A percentile compares a stretch with the other conserved stretches of the same genome.
Conservation (phyloP, 2,113 vertebrate species). For the Chroicocephalus ridibundus region DNA sequence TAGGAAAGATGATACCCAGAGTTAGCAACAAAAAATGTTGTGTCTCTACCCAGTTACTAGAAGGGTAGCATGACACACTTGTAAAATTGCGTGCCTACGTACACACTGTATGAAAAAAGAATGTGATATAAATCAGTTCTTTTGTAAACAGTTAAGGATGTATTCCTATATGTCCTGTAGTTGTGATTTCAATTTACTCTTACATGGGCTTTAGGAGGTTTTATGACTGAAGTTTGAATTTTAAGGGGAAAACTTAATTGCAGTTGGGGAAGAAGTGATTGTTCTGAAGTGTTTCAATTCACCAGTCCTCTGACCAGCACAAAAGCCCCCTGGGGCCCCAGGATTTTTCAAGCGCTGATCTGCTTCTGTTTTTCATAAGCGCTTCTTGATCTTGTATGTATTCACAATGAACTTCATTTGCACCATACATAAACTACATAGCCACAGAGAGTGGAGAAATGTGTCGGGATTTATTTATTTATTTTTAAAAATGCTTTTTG, state of each 20-base stretch:
- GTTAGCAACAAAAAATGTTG: neutral
- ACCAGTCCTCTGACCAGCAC: neutral
- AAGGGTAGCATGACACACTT: neutral
- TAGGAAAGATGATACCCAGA: neutral
- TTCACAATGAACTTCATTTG: neutral
- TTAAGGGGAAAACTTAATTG: neutral
- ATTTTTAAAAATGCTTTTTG: neutral
- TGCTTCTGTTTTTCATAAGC: neutral
- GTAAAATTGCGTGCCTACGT: neutral
- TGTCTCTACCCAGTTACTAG: neutral
- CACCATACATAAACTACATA: neutral
- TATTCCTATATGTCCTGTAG: neutral
- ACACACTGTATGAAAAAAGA: neutral
- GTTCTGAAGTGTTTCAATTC: neutral
- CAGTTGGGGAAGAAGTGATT: neutral
- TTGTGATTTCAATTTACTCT: neutral
- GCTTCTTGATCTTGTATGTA: neutral
- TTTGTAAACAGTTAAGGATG: neutral
- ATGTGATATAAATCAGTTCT: neutral
- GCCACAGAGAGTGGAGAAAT: neutral
- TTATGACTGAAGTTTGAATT: neutral
- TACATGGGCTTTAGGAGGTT: neutral
- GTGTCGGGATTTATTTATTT: constrained; percentile 19
- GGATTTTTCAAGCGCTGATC: neutral
- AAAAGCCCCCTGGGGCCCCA: neutral